These are phyloP conservation scores for Pyrgilauda ruficollis DNA, from an alignment of 2,113 vertebrate genomes.

Conservation along the genomic window DNA sequence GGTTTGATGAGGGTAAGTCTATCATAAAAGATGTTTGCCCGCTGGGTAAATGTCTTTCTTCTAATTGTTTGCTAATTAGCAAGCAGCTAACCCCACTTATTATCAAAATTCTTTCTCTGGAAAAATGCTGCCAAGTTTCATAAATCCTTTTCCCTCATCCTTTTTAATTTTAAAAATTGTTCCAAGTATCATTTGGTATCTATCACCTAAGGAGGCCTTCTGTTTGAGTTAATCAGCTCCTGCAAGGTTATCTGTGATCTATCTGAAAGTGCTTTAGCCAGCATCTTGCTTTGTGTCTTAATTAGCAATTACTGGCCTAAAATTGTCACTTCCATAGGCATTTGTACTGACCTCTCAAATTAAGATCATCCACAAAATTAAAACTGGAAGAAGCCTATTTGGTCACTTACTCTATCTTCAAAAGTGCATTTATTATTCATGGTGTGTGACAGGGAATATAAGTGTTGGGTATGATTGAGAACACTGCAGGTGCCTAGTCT, in stretches of 20 bases:
- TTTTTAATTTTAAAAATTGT: conserved; percentile 42
- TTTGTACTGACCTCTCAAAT: conserved; percentile 43
- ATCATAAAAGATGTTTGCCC: neutral
- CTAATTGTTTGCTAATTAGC: conserved; percentile 54
- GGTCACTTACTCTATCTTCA: neutral
- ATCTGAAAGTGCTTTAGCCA: conserved; percentile 12
- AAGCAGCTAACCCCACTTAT: conserved; percentile 44
- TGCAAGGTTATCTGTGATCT: conserved; percentile 46
- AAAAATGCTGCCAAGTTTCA: conserved; percentile 19
- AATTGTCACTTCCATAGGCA: conserved; percentile 2
- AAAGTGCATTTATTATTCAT: conserved; percentile 42
- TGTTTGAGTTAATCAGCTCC: conserved; percentile 26
- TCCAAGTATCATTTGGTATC: conserved; percentile 18
- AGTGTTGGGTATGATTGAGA: conserved; percentile 5
- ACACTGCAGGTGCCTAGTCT: neutral
- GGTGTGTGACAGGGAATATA: neutral
- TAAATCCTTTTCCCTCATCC: neutral
- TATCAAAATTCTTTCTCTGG: conserved; percentile 4
- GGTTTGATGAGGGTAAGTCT: conserved; percentile 6
- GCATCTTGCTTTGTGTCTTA: conserved; percentile 23
- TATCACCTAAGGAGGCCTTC: conserved; percentile 31
- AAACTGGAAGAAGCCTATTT: conserved; percentile 2
- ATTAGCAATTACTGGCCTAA: conserved; percentile 40
- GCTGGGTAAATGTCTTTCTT: conserved; percentile 19
- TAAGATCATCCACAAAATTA: conserved; percentile 25